phyloP scores from a whole-genome alignment of 2,797 vertebrate species.

The Glossophaga mutica region DNA sequence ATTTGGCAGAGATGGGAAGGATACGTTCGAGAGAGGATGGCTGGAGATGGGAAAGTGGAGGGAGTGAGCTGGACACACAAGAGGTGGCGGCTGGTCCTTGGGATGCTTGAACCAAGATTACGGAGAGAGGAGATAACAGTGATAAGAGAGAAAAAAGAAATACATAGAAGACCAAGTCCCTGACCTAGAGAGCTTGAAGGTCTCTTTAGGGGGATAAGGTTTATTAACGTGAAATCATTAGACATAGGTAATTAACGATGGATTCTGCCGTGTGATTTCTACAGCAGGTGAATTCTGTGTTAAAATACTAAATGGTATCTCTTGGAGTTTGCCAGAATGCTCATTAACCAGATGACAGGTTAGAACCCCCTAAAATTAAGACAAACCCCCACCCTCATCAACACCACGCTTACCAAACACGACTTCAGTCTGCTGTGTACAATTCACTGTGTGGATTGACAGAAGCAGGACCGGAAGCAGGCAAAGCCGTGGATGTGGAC shows the following conservation, averaged over 20 bases:
- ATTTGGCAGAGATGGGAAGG: not conserved
- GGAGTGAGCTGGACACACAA: not conserved
- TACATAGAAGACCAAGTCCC: not conserved
- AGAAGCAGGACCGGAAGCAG: accelerated
- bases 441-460: not conserved
- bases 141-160: not conserved
- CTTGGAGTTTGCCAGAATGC: not conserved
- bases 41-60: not conserved
- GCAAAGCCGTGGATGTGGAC: accelerated
- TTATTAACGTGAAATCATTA: not conserved
- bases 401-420: not conserved
- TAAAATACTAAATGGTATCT: not conserved
- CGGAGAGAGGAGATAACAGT: not conserved
- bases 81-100: not conserved
- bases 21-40: not conserved
- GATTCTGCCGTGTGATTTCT: not conserved
- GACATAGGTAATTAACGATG: not conserved
- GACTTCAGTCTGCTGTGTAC: not conserved
- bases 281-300: not conserved
- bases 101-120: not conserved
- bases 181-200: not conserved
- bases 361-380: not conserved
- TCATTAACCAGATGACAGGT: not conserved
- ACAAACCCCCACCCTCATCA: not conserved
- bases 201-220: not conserved